Conservation (phyloP, 2,888 invertebrate species). For the Clunio marinus region DNA sequence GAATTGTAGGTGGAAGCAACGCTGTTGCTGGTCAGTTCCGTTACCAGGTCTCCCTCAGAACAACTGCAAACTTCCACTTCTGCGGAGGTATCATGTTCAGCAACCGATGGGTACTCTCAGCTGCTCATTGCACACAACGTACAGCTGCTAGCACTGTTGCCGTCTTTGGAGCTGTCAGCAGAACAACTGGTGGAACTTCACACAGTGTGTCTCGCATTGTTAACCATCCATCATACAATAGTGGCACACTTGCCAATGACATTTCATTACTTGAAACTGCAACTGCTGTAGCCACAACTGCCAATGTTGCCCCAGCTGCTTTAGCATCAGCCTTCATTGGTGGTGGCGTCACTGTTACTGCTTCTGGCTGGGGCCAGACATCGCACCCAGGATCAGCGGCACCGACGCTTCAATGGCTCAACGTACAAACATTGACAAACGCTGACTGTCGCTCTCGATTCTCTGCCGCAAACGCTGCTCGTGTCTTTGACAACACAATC, state of each 20-base stretch:
- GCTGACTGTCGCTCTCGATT: slow-evolving; percentile 33
- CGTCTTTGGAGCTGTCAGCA: slow-evolving; percentile 37
- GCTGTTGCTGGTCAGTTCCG: slow-evolving; percentile 39
- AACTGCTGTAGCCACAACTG: slow-evolving; percentile 9
- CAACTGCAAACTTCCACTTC: slow-evolving; percentile 28
- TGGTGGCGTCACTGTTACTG: slow-evolving; percentile 22
- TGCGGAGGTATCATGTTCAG: slow-evolving; percentile 44
- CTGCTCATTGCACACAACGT: slow-evolving; percentile 41
- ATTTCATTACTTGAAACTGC: slow-evolving; percentile 31
- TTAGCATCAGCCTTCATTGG: slow-evolving; percentile 39
- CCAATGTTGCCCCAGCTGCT: slow-evolving; percentile 15
- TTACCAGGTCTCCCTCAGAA: slow-evolving; percentile 36
- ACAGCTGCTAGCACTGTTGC: slow-evolving; percentile 19
- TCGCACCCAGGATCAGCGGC: slow-evolving; percentile 38
- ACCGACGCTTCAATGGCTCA: slow-evolving; percentile 30
- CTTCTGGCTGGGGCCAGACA: slow-evolving; percentile 40
- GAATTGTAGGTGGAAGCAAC: slow-evolving; percentile 35
- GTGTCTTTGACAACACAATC: slow-evolving; percentile 39
- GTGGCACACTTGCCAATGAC: slow-evolving; percentile 34
- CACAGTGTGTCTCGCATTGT: slow-evolving; percentile 22
- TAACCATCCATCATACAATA: slow-evolving; percentile 37
- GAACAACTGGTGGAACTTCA: slow-evolving; percentile 38
- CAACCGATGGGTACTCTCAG: slow-evolving; percentile 42
- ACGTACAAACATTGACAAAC: slow-evolving; percentile 36
- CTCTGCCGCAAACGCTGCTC: slow-evolving; percentile 32